Evolutionary conservation across 2,888 invertebrate genomes (phyloP).

Genomic region (Gari tellinella): DNA sequence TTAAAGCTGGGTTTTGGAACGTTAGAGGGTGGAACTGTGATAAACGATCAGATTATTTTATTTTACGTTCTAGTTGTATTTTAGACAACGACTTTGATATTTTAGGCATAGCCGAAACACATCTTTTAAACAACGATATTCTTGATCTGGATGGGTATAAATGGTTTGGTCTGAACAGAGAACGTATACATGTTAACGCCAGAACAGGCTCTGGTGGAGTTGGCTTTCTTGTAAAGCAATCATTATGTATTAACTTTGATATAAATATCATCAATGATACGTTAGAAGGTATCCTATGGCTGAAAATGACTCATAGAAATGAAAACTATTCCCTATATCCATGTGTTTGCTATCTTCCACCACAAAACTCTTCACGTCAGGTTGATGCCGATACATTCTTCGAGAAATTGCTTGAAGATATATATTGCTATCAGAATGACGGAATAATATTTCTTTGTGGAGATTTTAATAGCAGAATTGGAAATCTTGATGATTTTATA

Average conservation of each 20-base stretch:
- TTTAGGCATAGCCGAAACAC: conserved; percentile 3
- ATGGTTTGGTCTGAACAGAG: not conserved
- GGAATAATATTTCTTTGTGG: not conserved
- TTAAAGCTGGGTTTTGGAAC: no score
- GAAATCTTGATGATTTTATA: not conserved
- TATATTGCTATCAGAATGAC: not conserved
- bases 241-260: no score
- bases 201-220: conserved; percentile 7
- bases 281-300: not conserved
- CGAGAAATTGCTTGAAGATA: not conserved
- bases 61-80: not conserved
- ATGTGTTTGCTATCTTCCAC: not conserved
- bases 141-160: not conserved
- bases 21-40: no score
- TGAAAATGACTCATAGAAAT: not conserved
- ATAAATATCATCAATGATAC: not conserved
- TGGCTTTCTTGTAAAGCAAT: conserved; percentile 1
- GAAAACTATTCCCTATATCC: not conserved
- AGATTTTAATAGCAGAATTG: conserved; percentile 3
- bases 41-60: no score
- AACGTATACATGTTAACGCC: not conserved
- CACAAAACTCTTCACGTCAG: not conserved
- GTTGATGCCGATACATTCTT: not conserved
- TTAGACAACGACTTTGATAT: not conserved
- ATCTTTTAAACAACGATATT: not conserved